A percentile compares a stretch with the other conserved stretches of the same genome.
Evolutionary conservation across 1,140 invertebrate species (phyloP).

Genomic region (Pararge aegeria): DNA sequence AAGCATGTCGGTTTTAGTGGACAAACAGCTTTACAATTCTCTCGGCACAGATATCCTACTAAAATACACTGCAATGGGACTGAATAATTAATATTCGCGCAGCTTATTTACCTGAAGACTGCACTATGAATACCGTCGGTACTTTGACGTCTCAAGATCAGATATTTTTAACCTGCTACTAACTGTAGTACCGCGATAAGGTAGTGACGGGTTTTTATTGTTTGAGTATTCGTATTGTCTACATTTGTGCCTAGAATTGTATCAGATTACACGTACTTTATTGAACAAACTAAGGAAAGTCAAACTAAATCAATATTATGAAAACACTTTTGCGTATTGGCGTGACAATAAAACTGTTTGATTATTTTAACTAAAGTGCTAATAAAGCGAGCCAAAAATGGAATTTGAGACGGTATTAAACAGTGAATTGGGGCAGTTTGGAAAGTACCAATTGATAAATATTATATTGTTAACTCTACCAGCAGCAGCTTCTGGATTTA

Average conservation of each 20-base stretch:
- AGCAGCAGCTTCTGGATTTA: conserved; percentile 50
- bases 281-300: background rate
- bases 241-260: background rate
- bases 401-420: conserved; percentile 59
- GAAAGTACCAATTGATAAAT: conserved; percentile 60
- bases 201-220: background rate
- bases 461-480: conserved; percentile 49
- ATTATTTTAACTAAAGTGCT: conserved; percentile 3
- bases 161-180: background rate
- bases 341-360: background rate
- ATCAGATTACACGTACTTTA: background rate
- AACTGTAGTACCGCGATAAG: background rate
- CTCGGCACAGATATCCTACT: no score
- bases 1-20: background rate
- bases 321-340: background rate
- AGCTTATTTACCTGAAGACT: conserved; percentile 4
- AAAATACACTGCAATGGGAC: background rate
- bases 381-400: conserved; percentile 36
- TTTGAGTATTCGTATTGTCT: background rate
- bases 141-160: conserved; percentile 1
- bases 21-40: no score
- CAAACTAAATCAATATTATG: no score
- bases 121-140: background rate
- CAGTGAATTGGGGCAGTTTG: conserved; percentile 55
- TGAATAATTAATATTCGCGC: background rate